A percentile compares a stretch with the other conserved stretches of the same genome.
phyloP scores from a whole-genome alignment of 2,888 invertebrate species.

The Chrysotoxum bicinctum region DNA sequence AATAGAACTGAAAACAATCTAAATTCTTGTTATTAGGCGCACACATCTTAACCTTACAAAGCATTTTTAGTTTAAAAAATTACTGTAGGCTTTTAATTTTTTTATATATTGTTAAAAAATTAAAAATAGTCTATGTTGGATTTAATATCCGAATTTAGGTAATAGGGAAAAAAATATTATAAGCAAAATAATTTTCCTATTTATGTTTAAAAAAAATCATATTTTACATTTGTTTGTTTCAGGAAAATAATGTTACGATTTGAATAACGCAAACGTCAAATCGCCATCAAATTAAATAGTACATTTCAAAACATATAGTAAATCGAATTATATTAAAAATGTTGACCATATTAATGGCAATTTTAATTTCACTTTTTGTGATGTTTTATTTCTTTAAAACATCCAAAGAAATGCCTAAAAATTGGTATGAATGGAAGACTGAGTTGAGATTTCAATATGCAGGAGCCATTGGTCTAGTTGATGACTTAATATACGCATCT shows the following conservation, averaged over 20 bases:
- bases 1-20: too few relatives aligned
- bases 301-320: slow-evolving; percentile 3
- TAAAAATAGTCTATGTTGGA: too few relatives aligned
- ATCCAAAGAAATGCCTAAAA: slow-evolving; percentile 80
- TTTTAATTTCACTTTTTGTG: slow-evolving; percentile 75
- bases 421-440: slow-evolving; percentile 80
- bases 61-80: too few relatives aligned
- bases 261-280: background rate
- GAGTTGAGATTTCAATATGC: slow-evolving; percentile 80
- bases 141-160: too few relatives aligned
- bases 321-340: slow-evolving; percentile 3
- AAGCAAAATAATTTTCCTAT: too few relatives aligned
- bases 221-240: background rate
- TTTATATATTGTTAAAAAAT: too few relatives aligned
- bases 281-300: background rate
- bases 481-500: slow-evolving; percentile 77
- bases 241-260: background rate
- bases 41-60: too few relatives aligned
- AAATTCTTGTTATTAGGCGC: too few relatives aligned
- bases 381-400: slow-evolving; percentile 80
- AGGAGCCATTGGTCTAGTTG: slow-evolving; percentile 78
- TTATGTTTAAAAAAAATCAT: background rate
- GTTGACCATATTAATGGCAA: slow-evolving; percentile 52
- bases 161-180: too few relatives aligned
- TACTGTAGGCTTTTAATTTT: too few relatives aligned